Evolutionary conservation across 2,888 invertebrate species (phyloP).

Genomic region (Lasioglossum leucozonium): DNA sequence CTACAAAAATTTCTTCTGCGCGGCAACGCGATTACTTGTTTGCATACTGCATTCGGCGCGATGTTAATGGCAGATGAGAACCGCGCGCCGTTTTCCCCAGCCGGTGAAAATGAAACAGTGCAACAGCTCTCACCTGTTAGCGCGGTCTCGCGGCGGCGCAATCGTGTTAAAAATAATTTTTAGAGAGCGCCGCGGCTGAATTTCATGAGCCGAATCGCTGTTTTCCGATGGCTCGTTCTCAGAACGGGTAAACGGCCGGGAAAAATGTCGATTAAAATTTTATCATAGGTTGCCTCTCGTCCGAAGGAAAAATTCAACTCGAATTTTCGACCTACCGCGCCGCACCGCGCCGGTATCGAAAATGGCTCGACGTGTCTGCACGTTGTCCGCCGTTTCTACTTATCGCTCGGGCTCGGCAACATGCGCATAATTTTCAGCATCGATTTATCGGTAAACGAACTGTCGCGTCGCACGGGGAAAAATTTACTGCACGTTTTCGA

Average conservation of each 20-base stretch:
- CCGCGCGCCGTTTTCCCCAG: neutral
- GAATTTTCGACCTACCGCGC: neutral
- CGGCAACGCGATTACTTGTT: conserved; percentile 22
- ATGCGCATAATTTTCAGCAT: neutral
- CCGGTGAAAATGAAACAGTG: neutral
- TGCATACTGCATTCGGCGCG: conserved; percentile 21
- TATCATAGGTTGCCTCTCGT: neutral
- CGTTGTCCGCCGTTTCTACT: neutral
- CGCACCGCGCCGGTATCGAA: neutral
- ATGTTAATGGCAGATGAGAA: conserved; percentile 5
- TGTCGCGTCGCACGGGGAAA: neutral
- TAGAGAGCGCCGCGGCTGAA: neutral
- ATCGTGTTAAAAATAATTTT: neutral
- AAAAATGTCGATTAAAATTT: neutral
- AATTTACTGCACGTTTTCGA: neutral
- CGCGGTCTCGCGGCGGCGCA: neutral
- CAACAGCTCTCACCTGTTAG: neutral
- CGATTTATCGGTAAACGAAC: conserved; percentile 2
- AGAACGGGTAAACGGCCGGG: neutral
- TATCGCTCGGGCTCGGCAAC: neutral
- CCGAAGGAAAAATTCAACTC: neutral
- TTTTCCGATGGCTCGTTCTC: neutral
- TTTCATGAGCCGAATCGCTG: neutral
- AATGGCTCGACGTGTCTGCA: neutral
- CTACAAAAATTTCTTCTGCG: neutral